phyloP scores from a whole-genome alignment of 2,113 vertebrate genomes.

The Salvator merianae region DNA sequence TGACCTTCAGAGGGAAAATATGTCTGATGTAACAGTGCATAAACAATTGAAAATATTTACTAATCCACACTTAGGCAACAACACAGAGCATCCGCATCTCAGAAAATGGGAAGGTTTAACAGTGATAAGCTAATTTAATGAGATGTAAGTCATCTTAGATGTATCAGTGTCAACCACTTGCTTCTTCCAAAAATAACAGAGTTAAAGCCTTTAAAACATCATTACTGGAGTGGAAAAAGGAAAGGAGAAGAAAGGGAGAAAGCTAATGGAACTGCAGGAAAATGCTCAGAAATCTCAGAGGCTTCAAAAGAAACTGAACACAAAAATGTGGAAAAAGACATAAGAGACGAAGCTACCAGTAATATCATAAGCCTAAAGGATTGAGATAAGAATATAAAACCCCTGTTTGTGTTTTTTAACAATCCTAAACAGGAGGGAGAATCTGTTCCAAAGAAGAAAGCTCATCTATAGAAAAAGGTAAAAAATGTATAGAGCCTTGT shows the following conservation, averaged over 20 bases:
- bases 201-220: slow-evolving; percentile 3
- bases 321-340: background rate
- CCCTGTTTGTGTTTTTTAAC: background rate
- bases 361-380: slow-evolving; percentile 2
- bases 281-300: slow-evolving; percentile 8
- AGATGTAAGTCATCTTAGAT: background rate
- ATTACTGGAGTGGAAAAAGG: background rate
- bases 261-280: background rate
- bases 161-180: background rate
- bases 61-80: background rate
- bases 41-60: slow-evolving; percentile 3
- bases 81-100: background rate
- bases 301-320: background rate
- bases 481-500: background rate
- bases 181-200: background rate
- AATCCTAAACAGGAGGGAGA: too few species aligned
- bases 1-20: background rate
- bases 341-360: background rate
- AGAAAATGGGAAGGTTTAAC: slow-evolving; percentile 1
- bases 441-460: background rate
- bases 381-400: slow-evolving; percentile 12
- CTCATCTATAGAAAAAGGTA: background rate
- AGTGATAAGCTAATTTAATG: slow-evolving; percentile 9
- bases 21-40: background rate
- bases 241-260: background rate